Conservation (phyloP, 1,140 invertebrate genomes). For the Halictus rubicundus region DNA sequence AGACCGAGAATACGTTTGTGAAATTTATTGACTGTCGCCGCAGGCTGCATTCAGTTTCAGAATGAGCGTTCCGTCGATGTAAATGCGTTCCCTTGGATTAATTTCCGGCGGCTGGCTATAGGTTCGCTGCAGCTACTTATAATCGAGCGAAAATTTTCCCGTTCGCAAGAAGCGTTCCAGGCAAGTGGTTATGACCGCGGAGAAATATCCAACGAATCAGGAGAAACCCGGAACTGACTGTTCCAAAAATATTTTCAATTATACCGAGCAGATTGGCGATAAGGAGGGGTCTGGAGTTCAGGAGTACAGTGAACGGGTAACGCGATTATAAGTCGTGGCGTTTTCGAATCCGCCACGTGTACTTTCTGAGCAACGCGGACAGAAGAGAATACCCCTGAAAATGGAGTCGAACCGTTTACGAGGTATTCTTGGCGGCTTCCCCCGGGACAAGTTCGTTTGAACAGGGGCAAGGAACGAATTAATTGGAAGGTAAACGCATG, state of each 20-base stretch:
- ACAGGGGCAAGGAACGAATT: constrained; percentile 10
- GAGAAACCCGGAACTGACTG: no score
- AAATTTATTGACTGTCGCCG: constrained; percentile 25
- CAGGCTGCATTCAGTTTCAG: constrained; percentile 10
- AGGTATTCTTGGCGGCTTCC: constrained; percentile 1
- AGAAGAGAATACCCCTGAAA: background rate
- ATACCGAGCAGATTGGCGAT: no score
- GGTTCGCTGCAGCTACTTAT: constrained; percentile 23
- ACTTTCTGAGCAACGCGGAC: background rate
- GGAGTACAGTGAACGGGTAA: no score
- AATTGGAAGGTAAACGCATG: constrained; percentile 17
- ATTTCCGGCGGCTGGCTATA: constrained; percentile 43
- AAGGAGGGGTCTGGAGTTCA: no score
- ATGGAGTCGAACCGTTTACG: background rate
- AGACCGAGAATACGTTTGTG: constrained; percentile 15
- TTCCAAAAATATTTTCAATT: no score
- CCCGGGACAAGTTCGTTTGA: constrained; percentile 13
- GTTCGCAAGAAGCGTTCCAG: background rate
- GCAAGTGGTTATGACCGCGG: background rate
- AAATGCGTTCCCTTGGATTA: constrained; percentile 30
- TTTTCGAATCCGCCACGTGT: no score
- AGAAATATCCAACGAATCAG: no score
- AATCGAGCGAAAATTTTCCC: background rate
- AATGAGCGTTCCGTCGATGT: constrained; percentile 13
- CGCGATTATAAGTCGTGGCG: no score